phyloP scores from a whole-genome alignment of 2,888 invertebrate genomes.

The Norana najaformis region DNA sequence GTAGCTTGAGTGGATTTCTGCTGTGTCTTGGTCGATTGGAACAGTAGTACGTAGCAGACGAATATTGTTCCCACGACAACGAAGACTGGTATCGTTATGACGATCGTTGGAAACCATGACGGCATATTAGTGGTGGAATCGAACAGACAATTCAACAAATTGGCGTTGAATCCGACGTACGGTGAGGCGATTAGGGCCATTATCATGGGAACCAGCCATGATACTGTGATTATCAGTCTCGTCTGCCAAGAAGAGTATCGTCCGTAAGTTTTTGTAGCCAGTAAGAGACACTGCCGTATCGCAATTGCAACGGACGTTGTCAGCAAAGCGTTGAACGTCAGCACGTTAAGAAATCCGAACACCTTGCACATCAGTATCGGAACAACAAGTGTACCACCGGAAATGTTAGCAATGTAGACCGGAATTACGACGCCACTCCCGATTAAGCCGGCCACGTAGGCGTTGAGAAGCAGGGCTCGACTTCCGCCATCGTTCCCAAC shows the following conservation, averaged over 20 bases:
- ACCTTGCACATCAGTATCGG: not conserved
- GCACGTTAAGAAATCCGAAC: not conserved
- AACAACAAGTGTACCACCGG: not conserved
- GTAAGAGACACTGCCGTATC: not conserved
- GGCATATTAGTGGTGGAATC: not conserved
- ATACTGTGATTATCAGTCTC: not conserved
- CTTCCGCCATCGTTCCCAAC: not conserved
- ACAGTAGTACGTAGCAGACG: conserved; percentile 1
- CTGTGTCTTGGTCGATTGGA: not conserved
- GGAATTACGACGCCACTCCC: conserved; percentile 3
- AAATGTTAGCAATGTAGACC: conserved; percentile 8
- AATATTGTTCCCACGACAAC: not conserved
- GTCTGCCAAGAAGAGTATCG: not conserved
- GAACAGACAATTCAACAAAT: conserved; percentile 9
- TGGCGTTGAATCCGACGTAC: not conserved
- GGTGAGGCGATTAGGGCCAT: conserved; percentile 1
- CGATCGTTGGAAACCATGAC: not conserved
- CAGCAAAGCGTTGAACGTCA: conserved; percentile 20
- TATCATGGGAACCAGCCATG: not conserved
- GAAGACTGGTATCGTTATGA: not conserved
- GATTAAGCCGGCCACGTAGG: conserved; percentile 2
- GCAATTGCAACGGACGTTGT: conserved; percentile 10
- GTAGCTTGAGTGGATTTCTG: not conserved
- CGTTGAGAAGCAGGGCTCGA: conserved; percentile 1
- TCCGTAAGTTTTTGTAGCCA: not conserved